Evolutionary conservation across 2,888 invertebrate genomes (phyloP), one percentile per base, ranked within the genome.

Genomic region (Trichogramma dendrolimi): DNA sequence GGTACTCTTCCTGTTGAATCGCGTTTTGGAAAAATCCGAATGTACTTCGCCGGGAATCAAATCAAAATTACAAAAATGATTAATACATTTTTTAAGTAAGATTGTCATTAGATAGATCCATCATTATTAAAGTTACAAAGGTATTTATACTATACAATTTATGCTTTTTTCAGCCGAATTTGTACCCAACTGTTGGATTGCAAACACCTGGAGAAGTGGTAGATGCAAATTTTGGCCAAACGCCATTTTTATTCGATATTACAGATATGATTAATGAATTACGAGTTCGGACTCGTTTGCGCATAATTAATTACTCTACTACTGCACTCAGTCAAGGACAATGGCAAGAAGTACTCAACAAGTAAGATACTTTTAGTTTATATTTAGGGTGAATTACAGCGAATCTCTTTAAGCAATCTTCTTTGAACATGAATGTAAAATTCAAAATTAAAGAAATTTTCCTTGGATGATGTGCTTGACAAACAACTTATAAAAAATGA

Each of bases 131-230:
- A 3, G n/a, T 46, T 50, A n/a, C 4, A 50, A 11, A 50, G 14
- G 14, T 50, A 11, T 11, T 50, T 10, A 11, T 4, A 50, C 27
- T 39, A 10, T 11, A n/a, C n/a, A 8, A 48, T 53, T 59, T 10
- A 14, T 67, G 68, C 67, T 68, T 53, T 71, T 82, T 83, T 55
- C 82, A 96, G 95, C 87, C 92, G 64, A 94, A 96, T 83, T 83
- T 99, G 64, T 99, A 96, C 82, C 98, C 99, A 38, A 98, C 97
- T 11, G 97, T 99, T 67, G 99, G 99, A 1, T 86, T 99, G 63
- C 99, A 99, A 83, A 98, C 97, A 47, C 96, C 97, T 6, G 97
- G 97, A 55, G 98, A 98, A 83, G 91, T 96, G 67, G 94, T 97
- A 58, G 96, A 97, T 81, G 96, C 96, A 3, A 99, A 99, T 84